Percentiles rank a stretch among this genome's conserved stretches.
phyloP scores from a whole-genome alignment of 2,888 invertebrate species.

The Volucella bombylans region DNA sequence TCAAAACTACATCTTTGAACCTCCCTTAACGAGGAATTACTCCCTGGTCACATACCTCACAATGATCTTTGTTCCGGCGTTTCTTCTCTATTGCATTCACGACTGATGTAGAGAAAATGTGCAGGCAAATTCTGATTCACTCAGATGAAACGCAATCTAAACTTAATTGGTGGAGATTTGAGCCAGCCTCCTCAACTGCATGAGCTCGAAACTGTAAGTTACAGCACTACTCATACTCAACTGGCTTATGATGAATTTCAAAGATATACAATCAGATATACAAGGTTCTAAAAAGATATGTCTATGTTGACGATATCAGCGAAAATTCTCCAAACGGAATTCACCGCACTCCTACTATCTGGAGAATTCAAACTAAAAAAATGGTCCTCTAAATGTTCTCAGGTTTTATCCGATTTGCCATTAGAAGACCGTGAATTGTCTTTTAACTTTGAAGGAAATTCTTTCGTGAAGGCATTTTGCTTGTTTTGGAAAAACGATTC shows the following conservation, averaged over 20 bases:
- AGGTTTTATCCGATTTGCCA: not conserved
- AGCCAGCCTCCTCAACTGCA: not conserved
- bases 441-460: not conserved
- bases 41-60: not conserved
- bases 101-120: slow-evolving; percentile 17
- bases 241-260: not conserved
- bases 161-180: not conserved
- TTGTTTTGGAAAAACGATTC: not conserved
- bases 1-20: not conserved
- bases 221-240: not conserved
- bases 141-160: not conserved
- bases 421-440: too few species aligned
- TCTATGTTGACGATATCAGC: too few species aligned
- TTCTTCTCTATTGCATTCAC: not conserved
- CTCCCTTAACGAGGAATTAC: too few species aligned
- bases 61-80: not conserved
- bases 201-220: slow-evolving; percentile 13
- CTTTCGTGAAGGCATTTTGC: not conserved
- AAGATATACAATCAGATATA: not conserved
- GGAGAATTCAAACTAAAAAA: not conserved
- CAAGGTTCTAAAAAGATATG: not conserved
- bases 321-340: not conserved
- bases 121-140: slow-evolving; percentile 24
- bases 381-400: not conserved
- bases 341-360: too few species aligned